phyloP scores from a whole-genome alignment of 2,888 invertebrate genomes.

The Oscheius myriophilus region DNA sequence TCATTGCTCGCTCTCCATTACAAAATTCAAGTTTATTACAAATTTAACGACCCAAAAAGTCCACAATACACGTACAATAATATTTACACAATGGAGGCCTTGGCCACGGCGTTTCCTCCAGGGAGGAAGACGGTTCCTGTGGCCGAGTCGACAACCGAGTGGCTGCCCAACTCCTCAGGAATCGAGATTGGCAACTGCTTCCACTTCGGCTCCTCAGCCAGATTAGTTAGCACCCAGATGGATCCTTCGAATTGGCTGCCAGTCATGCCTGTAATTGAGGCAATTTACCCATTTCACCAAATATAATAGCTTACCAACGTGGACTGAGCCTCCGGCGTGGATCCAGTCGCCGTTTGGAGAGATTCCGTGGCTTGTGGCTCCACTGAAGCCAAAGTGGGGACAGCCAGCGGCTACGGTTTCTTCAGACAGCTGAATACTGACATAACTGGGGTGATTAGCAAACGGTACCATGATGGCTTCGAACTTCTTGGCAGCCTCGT shows the following conservation, averaged over 20 bases:
- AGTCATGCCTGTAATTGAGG: slow-evolving; percentile 37
- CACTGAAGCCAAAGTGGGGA: slow-evolving; percentile 37
- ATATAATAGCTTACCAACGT: slow-evolving; percentile 30
- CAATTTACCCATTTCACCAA: no score
- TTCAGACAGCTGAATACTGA: not conserved
- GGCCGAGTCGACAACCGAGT: not conserved
- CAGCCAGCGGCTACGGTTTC: not conserved
- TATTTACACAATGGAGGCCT: not conserved
- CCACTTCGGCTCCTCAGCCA: slow-evolving; percentile 34
- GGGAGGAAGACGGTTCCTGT: not conserved
- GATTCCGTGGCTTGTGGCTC: slow-evolving; percentile 31
- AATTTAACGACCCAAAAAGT: no score
- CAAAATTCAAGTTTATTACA: no score
- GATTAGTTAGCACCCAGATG: slow-evolving; percentile 37
- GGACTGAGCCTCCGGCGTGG: slow-evolving; percentile 27
- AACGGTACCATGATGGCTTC: slow-evolving; percentile 27
- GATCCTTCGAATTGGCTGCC: slow-evolving; percentile 39
- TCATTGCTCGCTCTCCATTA: no score
- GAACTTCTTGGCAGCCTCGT: slow-evolving; percentile 32
- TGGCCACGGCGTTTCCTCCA: not conserved
- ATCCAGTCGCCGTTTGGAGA: slow-evolving; percentile 33
- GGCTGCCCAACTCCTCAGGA: slow-evolving; percentile 6
- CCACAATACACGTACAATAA: slow-evolving; percentile 2
- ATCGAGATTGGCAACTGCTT: slow-evolving; percentile 2
- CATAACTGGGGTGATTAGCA: not conserved